A percentile compares a stretch with the other conserved stretches of the same genome.
phyloP scores from a whole-genome alignment of 37 sponge, comb jelly and placozoan genomes.

The Mnemiopsis leidyi region DNA sequence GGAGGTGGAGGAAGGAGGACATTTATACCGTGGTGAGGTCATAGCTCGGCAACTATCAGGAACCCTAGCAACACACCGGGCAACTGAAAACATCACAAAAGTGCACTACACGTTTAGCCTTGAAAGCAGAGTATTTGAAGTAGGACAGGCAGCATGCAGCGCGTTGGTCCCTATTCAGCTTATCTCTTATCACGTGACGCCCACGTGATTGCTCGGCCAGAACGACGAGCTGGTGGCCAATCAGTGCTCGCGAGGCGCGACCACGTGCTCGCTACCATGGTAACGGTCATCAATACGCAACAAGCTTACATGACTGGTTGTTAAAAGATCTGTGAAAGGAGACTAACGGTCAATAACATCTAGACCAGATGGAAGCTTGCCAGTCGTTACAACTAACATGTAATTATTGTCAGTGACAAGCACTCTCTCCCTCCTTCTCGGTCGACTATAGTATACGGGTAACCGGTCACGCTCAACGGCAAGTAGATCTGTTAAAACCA shows the following conservation, averaged over 20 bases:
- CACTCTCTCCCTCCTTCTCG: too few species aligned
- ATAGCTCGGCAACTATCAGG: neutral
- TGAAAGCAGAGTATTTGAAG: neutral
- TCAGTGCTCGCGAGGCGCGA: neutral
- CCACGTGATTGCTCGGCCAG: neutral
- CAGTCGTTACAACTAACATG: neutral
- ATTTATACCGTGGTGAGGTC: neutral
- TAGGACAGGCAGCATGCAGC: neutral
- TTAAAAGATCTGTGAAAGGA: neutral
- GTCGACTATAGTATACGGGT: neutral
- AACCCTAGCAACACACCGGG: neutral
- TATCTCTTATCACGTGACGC: neutral
- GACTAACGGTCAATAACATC: neutral
- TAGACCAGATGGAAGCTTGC: neutral
- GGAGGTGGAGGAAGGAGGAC: neutral
- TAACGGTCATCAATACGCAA: neutral
- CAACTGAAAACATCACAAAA: neutral
- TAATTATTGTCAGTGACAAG: neutral
- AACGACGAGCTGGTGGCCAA: neutral
- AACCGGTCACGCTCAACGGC: neutral
- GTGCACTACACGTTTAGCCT: neutral
- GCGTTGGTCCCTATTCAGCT: neutral
- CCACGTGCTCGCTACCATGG: neutral
- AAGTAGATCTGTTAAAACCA: neutral
- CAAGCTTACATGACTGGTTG: neutral